Percentiles rank a stretch among this genome's conserved stretches.
Evolutionary conservation across 2,888 invertebrate species (phyloP).

Genomic region (Pollenia angustigena): DNA sequence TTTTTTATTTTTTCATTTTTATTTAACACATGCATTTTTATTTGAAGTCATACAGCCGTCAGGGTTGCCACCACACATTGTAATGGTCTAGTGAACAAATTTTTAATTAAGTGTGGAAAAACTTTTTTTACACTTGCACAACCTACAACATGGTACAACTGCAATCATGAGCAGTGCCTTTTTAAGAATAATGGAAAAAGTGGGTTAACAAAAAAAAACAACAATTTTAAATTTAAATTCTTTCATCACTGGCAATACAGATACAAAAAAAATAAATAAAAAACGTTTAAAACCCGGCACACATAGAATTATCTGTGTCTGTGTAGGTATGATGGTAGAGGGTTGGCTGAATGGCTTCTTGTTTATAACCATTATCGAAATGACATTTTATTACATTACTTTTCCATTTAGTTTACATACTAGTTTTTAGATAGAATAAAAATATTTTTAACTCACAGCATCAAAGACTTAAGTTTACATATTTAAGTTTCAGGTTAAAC

Average conservation of each 20-base stretch:
- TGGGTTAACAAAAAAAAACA: neutral
- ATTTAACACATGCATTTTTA: conserved; percentile 45
- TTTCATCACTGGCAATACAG: conserved; percentile 25
- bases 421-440: conserved; percentile 31
- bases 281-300: neutral
- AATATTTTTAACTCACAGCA: conserved; percentile 7
- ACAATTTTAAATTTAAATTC: conserved; percentile 12
- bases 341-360: neutral
- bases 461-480: neutral
- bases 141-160: neutral
- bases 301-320: conserved; percentile 15
- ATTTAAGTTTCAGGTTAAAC: neutral
- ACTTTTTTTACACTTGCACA: conserved; percentile 22
- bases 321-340: neutral
- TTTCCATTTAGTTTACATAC: conserved; percentile 31
- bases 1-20: conserved; percentile 13
- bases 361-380: conserved; percentile 38
- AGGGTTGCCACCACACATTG: conserved; percentile 57
- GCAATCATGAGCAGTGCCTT: neutral
- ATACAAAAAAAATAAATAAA: neutral
- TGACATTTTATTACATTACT: conserved; percentile 56
- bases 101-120: conserved; percentile 75
- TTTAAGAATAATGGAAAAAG: neutral
- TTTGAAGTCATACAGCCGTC: conserved; percentile 43
- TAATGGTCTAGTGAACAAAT: conserved; percentile 75